These are phyloP conservation scores for Tipula vernalis DNA, from an alignment of 2,888 invertebrate species.

Conservation along the genomic window DNA sequence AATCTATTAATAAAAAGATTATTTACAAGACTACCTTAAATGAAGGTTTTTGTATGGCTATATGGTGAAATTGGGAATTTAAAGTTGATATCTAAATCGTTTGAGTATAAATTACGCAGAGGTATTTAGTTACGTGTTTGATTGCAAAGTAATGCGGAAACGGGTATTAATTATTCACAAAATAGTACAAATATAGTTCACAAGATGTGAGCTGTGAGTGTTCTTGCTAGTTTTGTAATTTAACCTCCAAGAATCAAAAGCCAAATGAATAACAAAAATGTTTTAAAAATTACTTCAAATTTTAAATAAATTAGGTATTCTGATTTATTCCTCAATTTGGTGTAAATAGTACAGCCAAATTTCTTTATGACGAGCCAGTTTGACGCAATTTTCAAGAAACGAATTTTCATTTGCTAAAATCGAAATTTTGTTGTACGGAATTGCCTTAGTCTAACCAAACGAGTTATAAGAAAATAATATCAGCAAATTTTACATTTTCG, in stretches of 20 bases:
- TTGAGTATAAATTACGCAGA: background rate
- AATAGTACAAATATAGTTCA: background rate
- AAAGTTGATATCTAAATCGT: background rate
- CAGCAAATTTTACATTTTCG: no score
- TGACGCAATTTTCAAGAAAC: no score
- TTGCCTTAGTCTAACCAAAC: no score
- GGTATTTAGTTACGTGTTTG: background rate
- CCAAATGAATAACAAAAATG: no score
- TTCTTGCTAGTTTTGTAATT: background rate
- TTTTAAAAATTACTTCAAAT: no score
- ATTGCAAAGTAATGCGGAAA: background rate
- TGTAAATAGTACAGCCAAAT: no score
- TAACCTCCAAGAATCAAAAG: background rate
- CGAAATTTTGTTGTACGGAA: no score
- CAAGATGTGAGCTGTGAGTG: background rate
- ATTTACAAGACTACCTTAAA: background rate
- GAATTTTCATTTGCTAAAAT: no score
- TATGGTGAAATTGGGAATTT: background rate
- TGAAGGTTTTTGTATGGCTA: background rate
- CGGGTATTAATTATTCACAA: background rate
- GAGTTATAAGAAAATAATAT: no score
- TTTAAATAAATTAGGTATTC: no score
- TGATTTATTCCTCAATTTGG: no score
- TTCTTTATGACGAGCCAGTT: no score
- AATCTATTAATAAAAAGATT: background rate